Percentiles rank a stretch among this genome's conserved stretches.
Evolutionary conservation across 2,888 invertebrate species (phyloP).

Genomic region (Himalopsyche japonica): DNA sequence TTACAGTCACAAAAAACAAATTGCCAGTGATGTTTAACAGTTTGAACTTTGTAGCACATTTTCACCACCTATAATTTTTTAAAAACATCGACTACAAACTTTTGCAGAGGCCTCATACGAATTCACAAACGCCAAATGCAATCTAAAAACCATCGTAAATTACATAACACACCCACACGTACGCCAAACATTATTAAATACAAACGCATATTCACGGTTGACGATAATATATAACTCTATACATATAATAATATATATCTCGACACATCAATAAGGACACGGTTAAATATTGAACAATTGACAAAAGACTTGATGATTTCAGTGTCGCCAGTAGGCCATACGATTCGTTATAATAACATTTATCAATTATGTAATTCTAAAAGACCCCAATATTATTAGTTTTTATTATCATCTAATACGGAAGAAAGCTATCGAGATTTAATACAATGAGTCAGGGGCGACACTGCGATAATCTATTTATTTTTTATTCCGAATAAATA

Average conservation of each 20-base stretch:
- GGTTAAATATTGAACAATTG: conserved; percentile 34
- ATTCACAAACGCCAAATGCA: neutral
- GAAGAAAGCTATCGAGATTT: neutral
- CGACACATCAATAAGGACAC: conserved; percentile 33
- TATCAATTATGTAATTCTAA: neutral
- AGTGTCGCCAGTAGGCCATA: neutral
- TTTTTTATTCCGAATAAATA: too few species aligned
- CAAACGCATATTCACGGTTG: neutral
- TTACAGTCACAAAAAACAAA: too few species aligned
- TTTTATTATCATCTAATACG: neutral
- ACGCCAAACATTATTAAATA: neutral
- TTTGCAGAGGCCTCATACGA: too few species aligned
- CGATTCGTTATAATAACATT: neutral
- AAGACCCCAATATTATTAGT: neutral
- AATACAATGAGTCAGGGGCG: neutral
- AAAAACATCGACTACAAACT: too few species aligned
- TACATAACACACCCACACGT: neutral
- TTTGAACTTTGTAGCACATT: too few species aligned
- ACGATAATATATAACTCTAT: neutral
- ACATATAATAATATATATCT: conserved; percentile 2
- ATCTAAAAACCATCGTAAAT: neutral
- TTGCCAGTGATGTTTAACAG: too few species aligned
- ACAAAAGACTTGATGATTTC: conserved; percentile 20
- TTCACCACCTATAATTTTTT: too few species aligned
- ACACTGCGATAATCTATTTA: too few species aligned